Conservation (phyloP, 2,113 vertebrate genomes). For the Pseudorhombus dupliciocellatus region DNA sequence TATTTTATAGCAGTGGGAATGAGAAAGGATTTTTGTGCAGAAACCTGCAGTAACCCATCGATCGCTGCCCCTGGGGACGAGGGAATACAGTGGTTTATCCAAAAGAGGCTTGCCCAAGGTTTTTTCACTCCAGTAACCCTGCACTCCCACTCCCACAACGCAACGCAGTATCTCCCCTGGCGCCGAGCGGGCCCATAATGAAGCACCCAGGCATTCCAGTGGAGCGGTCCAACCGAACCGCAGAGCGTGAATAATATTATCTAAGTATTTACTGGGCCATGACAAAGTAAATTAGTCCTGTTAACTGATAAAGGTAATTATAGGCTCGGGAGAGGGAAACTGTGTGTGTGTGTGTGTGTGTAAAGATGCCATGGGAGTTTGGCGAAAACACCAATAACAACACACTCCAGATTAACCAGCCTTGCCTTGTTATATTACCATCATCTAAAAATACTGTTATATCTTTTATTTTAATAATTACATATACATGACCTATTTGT, state of each 20-base stretch:
- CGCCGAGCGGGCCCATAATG: conserved; percentile 58
- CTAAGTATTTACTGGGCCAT: conserved; percentile 75
- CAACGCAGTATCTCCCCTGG: conserved; percentile 42
- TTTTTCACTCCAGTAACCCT: conserved; percentile 65
- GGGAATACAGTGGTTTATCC: conserved; percentile 55
- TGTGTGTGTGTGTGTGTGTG: neutral
- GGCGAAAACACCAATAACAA: too few relatives aligned
- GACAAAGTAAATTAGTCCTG: conserved; percentile 79
- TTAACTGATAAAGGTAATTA: conserved; percentile 79
- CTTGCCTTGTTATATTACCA: too few relatives aligned
- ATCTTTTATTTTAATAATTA: too few relatives aligned
- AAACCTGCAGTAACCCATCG: conserved; percentile 69
- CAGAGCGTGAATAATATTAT: conserved; percentile 71
- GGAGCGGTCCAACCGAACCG: conserved; percentile 31
- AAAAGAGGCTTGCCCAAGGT: conserved; percentile 41
- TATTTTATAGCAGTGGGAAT: conserved; percentile 23
- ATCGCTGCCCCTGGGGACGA: conserved; percentile 66
- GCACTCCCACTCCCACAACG: conserved; percentile 66
- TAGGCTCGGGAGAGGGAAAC: conserved; percentile 34
- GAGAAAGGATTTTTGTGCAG: conserved; percentile 41
- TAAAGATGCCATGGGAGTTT: neutral
- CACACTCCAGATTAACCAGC: too few relatives aligned
- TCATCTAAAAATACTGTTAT: too few relatives aligned
- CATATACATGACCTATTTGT: too few relatives aligned
- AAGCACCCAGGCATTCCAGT: conserved; percentile 63